Base-by-base conservation (phyloP, 2,888 invertebrate genomes). In the Eueremaeus valkanovi region DNA sequence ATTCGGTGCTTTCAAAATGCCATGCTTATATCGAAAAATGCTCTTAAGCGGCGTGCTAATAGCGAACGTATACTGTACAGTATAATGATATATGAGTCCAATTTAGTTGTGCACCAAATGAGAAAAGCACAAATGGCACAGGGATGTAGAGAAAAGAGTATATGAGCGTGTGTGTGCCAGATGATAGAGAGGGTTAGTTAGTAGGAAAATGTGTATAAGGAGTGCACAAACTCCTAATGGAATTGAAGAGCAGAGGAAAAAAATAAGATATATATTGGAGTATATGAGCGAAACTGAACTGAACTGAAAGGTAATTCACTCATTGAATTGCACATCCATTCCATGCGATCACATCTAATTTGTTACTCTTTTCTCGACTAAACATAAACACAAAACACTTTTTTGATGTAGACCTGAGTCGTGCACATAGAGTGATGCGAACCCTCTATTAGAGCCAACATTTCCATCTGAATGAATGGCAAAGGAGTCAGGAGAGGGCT, bases 41-140 rank as follows among this genome's bases (percentile, higher is more conserved):
- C n/a, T n/a, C n/a, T n/a, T n/a, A n/a, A n/a, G n/a, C n/a, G n/a
- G n/a, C n/a, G n/a, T n/a, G n/a, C n/a, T n/a, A n/a, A n/a, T n/a
- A n/a, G n/a, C n/a, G n/a, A n/a, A n/a, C n/a, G n/a, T n/a, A n/a
- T n/a, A n/a, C n/a, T n/a, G n/a, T n/a, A n/a, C n/a, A n/a, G n/a
- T n/a, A n/a, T 24, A 55, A 55, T 63, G 63, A 63, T 63, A 63
- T 63, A 63, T 63, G 29, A 36, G 31, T n/a, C 63, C 63, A 63
- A 63, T 63, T 63, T 29, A 36, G 55, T 45, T 45, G 55, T 55
- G 55, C 55, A 55, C 55, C 9, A 18, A 45, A 45, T 45, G n/a
- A n/a, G n/a, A 36, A 8, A 36, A 36, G 36, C 5, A 36, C 36
- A 51, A 51, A n/a, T 51, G 8, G 5, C 45, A 5, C 45, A 3